Evolutionary conservation across 2,888 invertebrate species (phyloP).

Genomic region (Encarsia formosa): DNA sequence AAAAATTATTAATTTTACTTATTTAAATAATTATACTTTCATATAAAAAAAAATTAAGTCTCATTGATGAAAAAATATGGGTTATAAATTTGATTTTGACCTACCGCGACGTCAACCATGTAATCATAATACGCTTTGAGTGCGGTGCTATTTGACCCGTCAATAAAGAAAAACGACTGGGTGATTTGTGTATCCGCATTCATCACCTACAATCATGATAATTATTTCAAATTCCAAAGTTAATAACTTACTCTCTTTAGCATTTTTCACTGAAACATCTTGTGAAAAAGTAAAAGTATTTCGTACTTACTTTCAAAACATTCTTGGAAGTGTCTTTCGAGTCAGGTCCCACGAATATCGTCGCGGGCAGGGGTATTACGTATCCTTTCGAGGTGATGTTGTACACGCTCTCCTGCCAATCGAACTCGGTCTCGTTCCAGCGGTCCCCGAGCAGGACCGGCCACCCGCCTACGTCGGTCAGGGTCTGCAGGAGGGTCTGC

Average conservation of each 20-base stretch:
- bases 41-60: too few species aligned
- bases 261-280: too few species aligned
- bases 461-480: slow-evolving; percentile 82
- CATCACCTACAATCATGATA: background rate
- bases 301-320: slow-evolving; percentile 73
- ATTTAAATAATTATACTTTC: too few species aligned
- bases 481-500: slow-evolving; percentile 65
- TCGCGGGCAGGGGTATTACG: slow-evolving; percentile 79
- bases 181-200: background rate
- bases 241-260: too few species aligned
- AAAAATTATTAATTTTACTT: too few species aligned
- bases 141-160: slow-evolving; percentile 72
- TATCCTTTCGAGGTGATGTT: slow-evolving; percentile 72
- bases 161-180: slow-evolving; percentile 58
- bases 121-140: slow-evolving; percentile 76
- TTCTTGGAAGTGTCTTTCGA: slow-evolving; percentile 78
- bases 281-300: too few species aligned
- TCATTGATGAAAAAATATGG: too few species aligned
- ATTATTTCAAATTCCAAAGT: background rate
- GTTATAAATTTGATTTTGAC: too few species aligned
- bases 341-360: slow-evolving; percentile 80
- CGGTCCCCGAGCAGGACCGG: slow-evolving; percentile 71
- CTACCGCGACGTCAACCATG: slow-evolving; percentile 80
- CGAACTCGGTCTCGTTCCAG: slow-evolving; percentile 68
- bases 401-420: slow-evolving; percentile 76